Evolutionary conservation across 2,113 vertebrate species (phyloP).

Genomic region (Notothenia coriiceps): DNA sequence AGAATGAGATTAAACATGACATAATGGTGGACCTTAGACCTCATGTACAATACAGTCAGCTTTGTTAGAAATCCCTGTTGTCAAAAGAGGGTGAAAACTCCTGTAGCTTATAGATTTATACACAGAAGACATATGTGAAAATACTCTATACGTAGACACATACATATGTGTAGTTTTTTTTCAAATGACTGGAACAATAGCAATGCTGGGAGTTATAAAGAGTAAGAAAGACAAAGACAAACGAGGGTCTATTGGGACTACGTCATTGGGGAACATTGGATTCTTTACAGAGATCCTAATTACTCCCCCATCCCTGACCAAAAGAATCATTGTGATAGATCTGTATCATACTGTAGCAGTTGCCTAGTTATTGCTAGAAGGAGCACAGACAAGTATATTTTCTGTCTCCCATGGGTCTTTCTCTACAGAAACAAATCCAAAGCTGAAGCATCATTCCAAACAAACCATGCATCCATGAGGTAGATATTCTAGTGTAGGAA

Average conservation of each 20-base stretch:
- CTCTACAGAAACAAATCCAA: slow-evolving; percentile 28
- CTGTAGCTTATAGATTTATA: not conserved
- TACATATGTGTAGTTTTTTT: not conserved
- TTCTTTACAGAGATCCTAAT: slow-evolving; percentile 34
- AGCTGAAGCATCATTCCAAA: slow-evolving; percentile 48
- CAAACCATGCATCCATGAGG: slow-evolving; percentile 65
- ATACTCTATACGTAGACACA: not conserved
- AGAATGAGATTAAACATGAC: slow-evolving; percentile 68
- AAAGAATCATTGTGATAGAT: slow-evolving; percentile 17
- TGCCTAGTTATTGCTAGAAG: slow-evolving; percentile 19
- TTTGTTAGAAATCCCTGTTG: slow-evolving; percentile 60
- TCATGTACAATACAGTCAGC: slow-evolving; percentile 48
- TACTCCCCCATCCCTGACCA: slow-evolving; percentile 11
- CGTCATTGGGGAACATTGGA: not conserved
- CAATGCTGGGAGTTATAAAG: not conserved
- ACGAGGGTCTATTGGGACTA: slow-evolving; percentile 7
- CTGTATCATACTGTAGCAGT: not conserved
- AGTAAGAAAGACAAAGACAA: not conserved
- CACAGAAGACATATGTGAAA: not conserved
- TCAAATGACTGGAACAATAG: not conserved
- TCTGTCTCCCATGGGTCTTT: slow-evolving; percentile 18
- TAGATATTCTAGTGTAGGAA: slow-evolving; percentile 43
- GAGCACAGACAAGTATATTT: slow-evolving; percentile 41
- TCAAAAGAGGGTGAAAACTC: slow-evolving; percentile 52
- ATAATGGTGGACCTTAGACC: slow-evolving; percentile 55